Conservation (phyloP, 2,888 invertebrate species). For the Leuctra nigra region DNA sequence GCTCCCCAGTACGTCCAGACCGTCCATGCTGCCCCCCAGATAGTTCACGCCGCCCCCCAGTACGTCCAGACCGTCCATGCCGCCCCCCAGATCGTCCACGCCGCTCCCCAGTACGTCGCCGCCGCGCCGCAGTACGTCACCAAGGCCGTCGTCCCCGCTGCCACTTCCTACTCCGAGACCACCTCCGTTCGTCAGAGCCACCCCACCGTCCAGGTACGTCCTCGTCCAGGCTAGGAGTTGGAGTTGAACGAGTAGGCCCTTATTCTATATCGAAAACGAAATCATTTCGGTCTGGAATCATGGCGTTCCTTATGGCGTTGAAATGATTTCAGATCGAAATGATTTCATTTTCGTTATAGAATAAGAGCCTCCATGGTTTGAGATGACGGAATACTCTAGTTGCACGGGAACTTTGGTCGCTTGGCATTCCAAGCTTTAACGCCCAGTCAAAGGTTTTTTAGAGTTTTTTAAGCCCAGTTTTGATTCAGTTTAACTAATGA, state of each 20-base stretch:
- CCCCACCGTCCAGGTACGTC: constrained; percentile 1
- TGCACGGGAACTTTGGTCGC: no score
- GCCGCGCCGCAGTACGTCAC: neutral
- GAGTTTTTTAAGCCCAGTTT: no score
- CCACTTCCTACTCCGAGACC: constrained; percentile 16
- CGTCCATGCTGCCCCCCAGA: constrained; percentile 4
- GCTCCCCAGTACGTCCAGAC: neutral
- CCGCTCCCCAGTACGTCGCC: neutral
- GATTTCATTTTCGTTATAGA: no score
- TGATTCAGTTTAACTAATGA: no score
- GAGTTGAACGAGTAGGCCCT: neutral
- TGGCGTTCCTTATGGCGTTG: no score
- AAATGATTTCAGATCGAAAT: no score
- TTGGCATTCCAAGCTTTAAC: no score
- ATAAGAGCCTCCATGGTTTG: no score
- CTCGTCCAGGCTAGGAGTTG: neutral
- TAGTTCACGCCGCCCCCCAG: constrained; percentile 1
- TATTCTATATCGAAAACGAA: no score
- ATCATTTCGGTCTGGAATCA: no score
- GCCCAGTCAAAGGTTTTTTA: no score
- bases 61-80: constrained; percentile 1
- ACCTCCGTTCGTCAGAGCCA: constrained; percentile 15
- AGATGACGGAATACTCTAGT: no score
- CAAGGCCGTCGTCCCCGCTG: constrained; percentile 8
- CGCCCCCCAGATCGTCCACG: neutral